phyloP scores from a whole-genome alignment of 2,113 vertebrate species.

The Erythrolamprus reginae region DNA sequence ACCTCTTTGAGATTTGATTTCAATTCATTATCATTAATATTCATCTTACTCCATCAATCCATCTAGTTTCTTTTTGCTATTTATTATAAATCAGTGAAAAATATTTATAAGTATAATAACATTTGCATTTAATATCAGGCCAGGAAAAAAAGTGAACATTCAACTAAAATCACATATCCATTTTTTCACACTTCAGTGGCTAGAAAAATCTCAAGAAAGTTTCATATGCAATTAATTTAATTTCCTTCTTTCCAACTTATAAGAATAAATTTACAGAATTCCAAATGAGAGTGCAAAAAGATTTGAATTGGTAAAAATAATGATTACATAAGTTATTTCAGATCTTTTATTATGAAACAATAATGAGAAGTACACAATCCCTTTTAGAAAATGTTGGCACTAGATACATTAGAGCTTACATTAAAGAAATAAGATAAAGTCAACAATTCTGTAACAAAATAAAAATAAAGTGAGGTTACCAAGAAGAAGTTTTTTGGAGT shows the following conservation, averaged over 20 bases:
- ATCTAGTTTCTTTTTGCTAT: neutral
- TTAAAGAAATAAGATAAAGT: neutral
- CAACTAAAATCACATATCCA: neutral
- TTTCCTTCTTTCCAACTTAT: neutral
- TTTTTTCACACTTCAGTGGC: neutral
- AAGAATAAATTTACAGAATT: neutral
- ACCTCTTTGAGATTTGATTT: neutral
- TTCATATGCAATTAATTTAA: neutral
- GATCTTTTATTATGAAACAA: neutral
- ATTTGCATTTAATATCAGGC: neutral
- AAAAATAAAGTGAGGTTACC: neutral
- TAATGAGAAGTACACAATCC: neutral
- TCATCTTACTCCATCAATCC: neutral
- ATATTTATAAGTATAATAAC: neutral
- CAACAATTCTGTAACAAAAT: neutral
- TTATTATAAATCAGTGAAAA: neutral
- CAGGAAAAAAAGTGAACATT: neutral
- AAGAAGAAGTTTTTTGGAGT: neutral
- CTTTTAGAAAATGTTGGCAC: neutral
- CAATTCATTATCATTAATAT: neutral
- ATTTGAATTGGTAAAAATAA: neutral
- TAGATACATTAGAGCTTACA: neutral
- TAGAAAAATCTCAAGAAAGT: neutral
- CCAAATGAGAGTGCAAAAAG: neutral
- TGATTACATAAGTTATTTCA: neutral